Percentiles rank a stretch among this genome's conserved stretches.
phyloP scores from a whole-genome alignment of 2,888 invertebrate species.

The Amphipyra berbera region DNA sequence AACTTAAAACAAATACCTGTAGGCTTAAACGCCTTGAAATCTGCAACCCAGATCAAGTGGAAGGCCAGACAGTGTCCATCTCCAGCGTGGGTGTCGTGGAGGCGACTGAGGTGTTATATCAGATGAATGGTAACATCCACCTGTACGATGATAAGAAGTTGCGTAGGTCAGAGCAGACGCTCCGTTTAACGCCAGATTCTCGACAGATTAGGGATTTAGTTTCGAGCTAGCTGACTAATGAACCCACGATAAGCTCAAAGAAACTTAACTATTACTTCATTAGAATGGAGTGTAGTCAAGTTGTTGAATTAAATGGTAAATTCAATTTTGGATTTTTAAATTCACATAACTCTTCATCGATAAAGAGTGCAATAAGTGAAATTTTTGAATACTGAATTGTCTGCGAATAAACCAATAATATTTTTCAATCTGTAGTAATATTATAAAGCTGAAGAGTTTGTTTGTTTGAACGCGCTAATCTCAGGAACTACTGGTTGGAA shows the following conservation, averaged over 20 bases:
- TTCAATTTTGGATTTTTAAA: no score
- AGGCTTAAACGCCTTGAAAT: conserved; percentile 21
- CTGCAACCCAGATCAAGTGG: conserved; percentile 40
- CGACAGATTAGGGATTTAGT: neutral
- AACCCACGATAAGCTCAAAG: neutral
- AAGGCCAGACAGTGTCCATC: conserved; percentile 18
- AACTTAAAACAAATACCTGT: conserved; percentile 6
- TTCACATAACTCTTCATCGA: no score
- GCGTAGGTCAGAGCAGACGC: conserved; percentile 45
- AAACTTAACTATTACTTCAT: no score
- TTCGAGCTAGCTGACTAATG: neutral
- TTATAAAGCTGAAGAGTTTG: no score
- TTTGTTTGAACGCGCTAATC: no score
- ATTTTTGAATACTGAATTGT: no score
- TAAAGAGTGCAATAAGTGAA: no score
- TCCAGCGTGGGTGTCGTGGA: conserved; percentile 29
- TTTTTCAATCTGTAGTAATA: no score
- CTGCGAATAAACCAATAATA: no score
- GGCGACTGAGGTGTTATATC: conserved; percentile 35
- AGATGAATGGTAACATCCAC: conserved; percentile 51
- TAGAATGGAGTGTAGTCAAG: no score
- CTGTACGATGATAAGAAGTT: conserved; percentile 38
- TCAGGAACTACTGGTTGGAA: no score
- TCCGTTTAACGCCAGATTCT: neutral
- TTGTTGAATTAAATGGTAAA: no score